Base-by-base conservation (phyloP, 2,888 invertebrate species). In the Hirtodrosophila trivittata region DNA sequence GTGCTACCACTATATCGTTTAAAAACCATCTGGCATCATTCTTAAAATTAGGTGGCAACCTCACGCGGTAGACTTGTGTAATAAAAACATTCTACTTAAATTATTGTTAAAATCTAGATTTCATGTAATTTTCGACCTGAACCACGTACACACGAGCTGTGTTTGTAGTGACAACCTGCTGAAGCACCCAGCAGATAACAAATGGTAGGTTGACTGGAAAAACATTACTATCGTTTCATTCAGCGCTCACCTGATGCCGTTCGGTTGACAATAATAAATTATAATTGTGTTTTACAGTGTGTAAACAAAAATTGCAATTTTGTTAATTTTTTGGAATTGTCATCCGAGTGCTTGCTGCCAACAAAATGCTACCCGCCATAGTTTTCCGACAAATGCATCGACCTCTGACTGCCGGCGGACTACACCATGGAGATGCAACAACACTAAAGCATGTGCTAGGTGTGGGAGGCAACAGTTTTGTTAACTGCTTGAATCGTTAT, bases 401-500 rank as follows among this genome's bases (percentile, higher is more conserved):
- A 0, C 88, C 81, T 6, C 75, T 81, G 8, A 81, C 74, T 9
- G 76, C 77, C 59, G 81, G 87, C 1, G 75, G 57, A 4, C 65
- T 87, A 26, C 83, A 85, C 33, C 87, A 88, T 28, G 76, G 88
- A 21, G 75, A 89, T 3, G 43, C 70, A 39, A 86, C 87, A 3
- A 88, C 90, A n/a, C 62, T 90, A 3, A 73, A 88, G 10, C 85
- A 86, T 28, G 81, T 77, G 8, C 64, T 86, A 1, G 77, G 82
- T 1, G 80, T 78, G 4, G 82, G 86, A 2, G 78, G 77, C 6
- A 77, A 74, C 26, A 84, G 78, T 14, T 85, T 88, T 13, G 87
- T 87, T 5, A 89, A 89, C 56, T 89, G 89, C 39, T 78, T 89
- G 0, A 89, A 89, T 69, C 89, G 89, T 0, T 90, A 89, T 78